Evolutionary conservation across 1,140 invertebrate genomes (phyloP).

Genomic region (Maniola jurtina): DNA sequence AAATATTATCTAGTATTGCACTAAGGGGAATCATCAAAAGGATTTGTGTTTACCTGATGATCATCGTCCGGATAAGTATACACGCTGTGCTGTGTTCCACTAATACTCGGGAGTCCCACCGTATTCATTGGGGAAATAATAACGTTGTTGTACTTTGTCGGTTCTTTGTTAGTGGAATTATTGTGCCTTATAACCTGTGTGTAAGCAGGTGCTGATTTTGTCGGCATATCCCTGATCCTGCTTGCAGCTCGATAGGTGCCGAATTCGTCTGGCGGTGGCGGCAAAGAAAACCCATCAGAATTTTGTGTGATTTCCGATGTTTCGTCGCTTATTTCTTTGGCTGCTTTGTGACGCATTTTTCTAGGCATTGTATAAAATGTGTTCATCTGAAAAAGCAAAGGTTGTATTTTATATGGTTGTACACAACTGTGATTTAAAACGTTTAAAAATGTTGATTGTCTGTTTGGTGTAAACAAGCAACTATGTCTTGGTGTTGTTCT

Average conservation of each 20-base stretch:
- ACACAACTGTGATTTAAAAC: too few species aligned
- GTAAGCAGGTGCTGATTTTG: conserved; percentile 56
- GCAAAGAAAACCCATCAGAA: conserved; percentile 67
- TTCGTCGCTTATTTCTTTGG: conserved; percentile 66
- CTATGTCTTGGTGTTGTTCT: too few species aligned
- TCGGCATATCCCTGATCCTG: conserved; percentile 59
- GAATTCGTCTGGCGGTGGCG: conserved; percentile 71
- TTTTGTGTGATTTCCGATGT: conserved; percentile 65
- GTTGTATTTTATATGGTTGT: too few species aligned
- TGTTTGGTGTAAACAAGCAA: too few species aligned
- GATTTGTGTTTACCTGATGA: conserved; percentile 65
- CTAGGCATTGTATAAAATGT: conserved; percentile 73
- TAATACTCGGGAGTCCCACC: conserved; percentile 61
- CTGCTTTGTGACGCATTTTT: conserved; percentile 62
- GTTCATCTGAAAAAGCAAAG: conserved; percentile 59
- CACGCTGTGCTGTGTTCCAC: conserved; percentile 44
- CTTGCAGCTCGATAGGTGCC: conserved; percentile 60
- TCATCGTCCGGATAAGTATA: conserved; percentile 63
- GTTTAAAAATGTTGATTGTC: too few species aligned
- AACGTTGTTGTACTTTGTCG: conserved; percentile 48
- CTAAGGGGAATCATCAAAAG: conserved; percentile 53
- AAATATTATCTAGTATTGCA: conserved; percentile 9
- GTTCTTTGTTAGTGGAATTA: conserved; percentile 47
- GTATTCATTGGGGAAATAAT: conserved; percentile 65
- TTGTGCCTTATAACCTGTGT: conserved; percentile 58